Conservation (phyloP, 2,888 invertebrate genomes). For the Folsomia manolachei region DNA sequence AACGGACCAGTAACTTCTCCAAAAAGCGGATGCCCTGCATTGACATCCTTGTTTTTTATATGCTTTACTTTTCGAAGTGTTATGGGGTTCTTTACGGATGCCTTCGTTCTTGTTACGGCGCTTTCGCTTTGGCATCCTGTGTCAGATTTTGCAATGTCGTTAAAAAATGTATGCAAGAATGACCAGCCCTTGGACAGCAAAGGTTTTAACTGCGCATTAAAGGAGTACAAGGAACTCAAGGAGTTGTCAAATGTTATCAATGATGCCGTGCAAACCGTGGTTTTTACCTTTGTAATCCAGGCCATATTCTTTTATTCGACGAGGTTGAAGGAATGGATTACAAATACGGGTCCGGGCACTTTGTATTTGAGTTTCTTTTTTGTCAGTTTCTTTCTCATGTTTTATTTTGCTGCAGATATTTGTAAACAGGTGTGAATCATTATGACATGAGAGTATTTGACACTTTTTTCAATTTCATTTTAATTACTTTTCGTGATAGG, state of each 20-base stretch:
- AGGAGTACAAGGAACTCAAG: not conserved
- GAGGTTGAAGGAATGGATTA: not conserved
- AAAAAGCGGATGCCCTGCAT: not conserved
- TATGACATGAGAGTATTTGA: not conserved
- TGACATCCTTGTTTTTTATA: not conserved
- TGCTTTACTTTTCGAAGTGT: not conserved
- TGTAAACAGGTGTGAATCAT: not conserved
- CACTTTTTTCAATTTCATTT: not conserved
- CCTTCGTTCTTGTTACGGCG: not conserved
- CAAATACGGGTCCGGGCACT: not conserved
- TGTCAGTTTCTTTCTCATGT: not conserved
- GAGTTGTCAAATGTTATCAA: not conserved
- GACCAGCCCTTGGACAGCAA: too few species aligned
- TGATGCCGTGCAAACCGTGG: not conserved
- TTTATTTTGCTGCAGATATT: not conserved
- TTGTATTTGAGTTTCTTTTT: not conserved
- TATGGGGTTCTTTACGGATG: not conserved
- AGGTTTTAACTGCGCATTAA: not conserved
- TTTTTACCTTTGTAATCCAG: not conserved
- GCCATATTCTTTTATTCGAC: not conserved
- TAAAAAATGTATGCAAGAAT: not conserved
- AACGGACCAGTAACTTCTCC: not conserved
- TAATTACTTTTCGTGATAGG: too few species aligned
- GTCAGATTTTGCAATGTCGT: not conserved
- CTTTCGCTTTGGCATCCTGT: not conserved